A percentile compares a stretch with the other conserved stretches of the same genome.
Conservation (phyloP, 2,113 vertebrate genomes). For the Xenopus laevis region DNA sequence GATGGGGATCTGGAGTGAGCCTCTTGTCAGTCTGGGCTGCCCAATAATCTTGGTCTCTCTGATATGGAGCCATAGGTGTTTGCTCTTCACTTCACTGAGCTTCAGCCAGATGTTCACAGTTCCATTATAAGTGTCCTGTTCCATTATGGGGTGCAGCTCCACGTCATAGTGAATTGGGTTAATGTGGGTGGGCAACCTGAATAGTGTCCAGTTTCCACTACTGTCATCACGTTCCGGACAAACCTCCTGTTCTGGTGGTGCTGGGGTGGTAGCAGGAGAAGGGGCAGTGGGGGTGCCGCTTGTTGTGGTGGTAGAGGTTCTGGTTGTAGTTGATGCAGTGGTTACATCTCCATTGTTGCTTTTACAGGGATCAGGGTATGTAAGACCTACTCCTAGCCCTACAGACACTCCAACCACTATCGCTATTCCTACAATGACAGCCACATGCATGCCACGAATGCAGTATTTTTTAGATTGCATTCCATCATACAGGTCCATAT, state of each 20-base stretch:
- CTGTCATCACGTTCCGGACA: slow-evolving; percentile 68
- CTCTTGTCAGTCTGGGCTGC: slow-evolving; percentile 61
- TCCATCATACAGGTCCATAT: slow-evolving; percentile 62
- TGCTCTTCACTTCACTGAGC: slow-evolving; percentile 56
- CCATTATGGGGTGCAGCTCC: slow-evolving; percentile 75
- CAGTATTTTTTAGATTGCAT: slow-evolving; percentile 68
- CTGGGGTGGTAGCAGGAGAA: background rate
- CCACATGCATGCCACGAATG: slow-evolving; percentile 73
- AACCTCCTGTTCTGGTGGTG: slow-evolving; percentile 43
- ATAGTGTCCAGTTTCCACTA: slow-evolving; percentile 73
- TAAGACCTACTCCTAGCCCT: slow-evolving; percentile 82
- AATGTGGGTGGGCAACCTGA: slow-evolving; percentile 77
- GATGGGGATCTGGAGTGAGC: slow-evolving; percentile 53
- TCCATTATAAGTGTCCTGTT: slow-evolving; percentile 75
- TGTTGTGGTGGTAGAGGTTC: background rate
- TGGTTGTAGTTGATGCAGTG: too few relatives aligned
- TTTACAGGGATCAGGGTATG: slow-evolving; percentile 49
- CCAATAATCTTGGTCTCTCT: slow-evolving; percentile 75
- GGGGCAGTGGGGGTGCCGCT: slow-evolving; percentile 3
- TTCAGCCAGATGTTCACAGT: slow-evolving; percentile 68
- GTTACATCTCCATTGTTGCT: slow-evolving; percentile 4
- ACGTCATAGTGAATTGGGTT: slow-evolving; percentile 82
- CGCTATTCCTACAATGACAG: slow-evolving; percentile 70
- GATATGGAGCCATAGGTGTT: slow-evolving; percentile 86
- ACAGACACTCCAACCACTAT: slow-evolving; percentile 73